Percentiles rank a stretch among this genome's conserved stretches.
Conservation (phyloP, 2,113 vertebrate species). For the Rattus norvegicus region DNA sequence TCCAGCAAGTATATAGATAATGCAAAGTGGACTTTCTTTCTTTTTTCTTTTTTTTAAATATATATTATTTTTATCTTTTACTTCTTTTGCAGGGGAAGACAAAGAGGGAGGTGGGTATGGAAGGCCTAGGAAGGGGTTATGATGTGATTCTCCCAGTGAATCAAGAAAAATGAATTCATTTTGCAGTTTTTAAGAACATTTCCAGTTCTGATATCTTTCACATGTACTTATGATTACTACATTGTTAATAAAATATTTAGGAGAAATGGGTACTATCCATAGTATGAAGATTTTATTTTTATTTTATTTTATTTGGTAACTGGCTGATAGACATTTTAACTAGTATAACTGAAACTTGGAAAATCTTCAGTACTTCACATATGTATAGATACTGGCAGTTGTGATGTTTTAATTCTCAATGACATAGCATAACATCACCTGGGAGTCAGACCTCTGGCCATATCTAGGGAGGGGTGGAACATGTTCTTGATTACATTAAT, state of each 20-base stretch:
- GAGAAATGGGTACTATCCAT: neutral
- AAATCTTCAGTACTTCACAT: constrained; percentile 4
- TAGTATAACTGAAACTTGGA: neutral
- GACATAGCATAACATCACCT: neutral
- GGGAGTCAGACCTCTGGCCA: neutral
- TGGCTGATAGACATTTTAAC: constrained; percentile 5
- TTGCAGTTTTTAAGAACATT: constrained; percentile 41
- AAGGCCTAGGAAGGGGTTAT: neutral
- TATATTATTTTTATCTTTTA: neutral
- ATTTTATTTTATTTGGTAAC: constrained; percentile 8
- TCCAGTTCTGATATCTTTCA: constrained; percentile 33
- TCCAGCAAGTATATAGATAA: neutral
- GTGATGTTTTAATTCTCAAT: neutral
- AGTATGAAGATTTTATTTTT: constrained; percentile 40
- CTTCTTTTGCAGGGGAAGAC: neutral
- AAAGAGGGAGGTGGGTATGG: neutral
- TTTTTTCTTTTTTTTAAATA: neutral
- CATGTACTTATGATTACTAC: constrained; percentile 10
- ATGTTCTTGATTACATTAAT: neutral
- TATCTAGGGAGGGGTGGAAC: too few species aligned
- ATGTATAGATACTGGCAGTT: neutral
- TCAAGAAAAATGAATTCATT: neutral
- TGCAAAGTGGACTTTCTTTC: neutral
- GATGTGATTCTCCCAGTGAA: neutral
- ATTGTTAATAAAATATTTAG: constrained; percentile 1